Percentiles rank a stretch among this genome's conserved stretches.
Conservation (phyloP, 1,140 invertebrate genomes). For the Aethina tumida region DNA sequence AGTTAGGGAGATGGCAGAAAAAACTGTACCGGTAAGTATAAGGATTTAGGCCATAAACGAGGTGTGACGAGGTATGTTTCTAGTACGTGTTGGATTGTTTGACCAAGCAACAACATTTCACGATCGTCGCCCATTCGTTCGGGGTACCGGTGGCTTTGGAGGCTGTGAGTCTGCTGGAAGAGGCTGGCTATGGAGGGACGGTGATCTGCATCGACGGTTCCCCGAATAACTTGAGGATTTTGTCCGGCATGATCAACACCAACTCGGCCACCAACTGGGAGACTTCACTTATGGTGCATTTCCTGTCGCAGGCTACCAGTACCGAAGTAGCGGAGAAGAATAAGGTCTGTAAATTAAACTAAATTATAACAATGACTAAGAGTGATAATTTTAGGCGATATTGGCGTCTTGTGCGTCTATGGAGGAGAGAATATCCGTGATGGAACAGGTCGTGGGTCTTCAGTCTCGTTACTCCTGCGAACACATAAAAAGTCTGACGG, state of each 20-base stretch:
- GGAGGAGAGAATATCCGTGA: slow-evolving; percentile 27
- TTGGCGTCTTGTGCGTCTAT: slow-evolving; percentile 8
- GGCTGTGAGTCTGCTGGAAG: slow-evolving; percentile 44
- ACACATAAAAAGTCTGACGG: slow-evolving; percentile 38
- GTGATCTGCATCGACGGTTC: slow-evolving; percentile 47
- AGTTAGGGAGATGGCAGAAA: slow-evolving; percentile 32
- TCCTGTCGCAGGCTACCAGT: background rate
- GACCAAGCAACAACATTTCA: slow-evolving; percentile 31
- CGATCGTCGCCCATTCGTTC: slow-evolving; percentile 54
- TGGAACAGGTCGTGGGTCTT: slow-evolving; percentile 29
- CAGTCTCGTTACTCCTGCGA: slow-evolving; percentile 37
- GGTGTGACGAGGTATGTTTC: slow-evolving; percentile 25
- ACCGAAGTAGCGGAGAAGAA: slow-evolving; percentile 2
- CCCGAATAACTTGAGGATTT: slow-evolving; percentile 33
- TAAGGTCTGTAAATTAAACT: too few relatives aligned
- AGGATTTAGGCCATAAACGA: slow-evolving; percentile 19
- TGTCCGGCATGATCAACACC: too few relatives aligned
- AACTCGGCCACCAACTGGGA: too few relatives aligned
- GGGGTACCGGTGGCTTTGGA: slow-evolving; percentile 47
- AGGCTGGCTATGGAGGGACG: slow-evolving; percentile 40
- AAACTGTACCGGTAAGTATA: slow-evolving; percentile 35
- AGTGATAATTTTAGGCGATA: slow-evolving; percentile 10
- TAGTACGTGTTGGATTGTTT: slow-evolving; percentile 6
- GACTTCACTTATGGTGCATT: background rate
- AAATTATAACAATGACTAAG: too few relatives aligned